A percentile compares a stretch with the other conserved stretches of the same genome.
Conservation (phyloP, 1,140 invertebrate genomes). For the Acyrthosiphon pisum region DNA sequence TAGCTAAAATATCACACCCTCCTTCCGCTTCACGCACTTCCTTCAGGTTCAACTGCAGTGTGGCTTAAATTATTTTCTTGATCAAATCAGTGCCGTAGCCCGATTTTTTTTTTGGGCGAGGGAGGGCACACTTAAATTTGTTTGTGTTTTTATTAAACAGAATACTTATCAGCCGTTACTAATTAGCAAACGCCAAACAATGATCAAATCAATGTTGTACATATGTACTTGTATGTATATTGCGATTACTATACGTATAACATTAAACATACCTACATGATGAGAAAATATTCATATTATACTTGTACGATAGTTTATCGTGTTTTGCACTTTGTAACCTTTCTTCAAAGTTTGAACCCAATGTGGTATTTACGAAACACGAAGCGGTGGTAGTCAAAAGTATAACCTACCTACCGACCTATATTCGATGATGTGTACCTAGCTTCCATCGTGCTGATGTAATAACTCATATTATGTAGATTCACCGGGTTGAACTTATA, state of each 20-base stretch:
- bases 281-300: background rate
- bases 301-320: background rate
- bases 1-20: too few species aligned
- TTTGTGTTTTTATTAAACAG: too few species aligned
- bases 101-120: too few species aligned
- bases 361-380: background rate
- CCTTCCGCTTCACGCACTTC: too few species aligned
- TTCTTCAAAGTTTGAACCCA: background rate
- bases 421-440: background rate
- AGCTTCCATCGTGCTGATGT: background rate
- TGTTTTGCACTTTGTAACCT: background rate
- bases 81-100: too few species aligned
- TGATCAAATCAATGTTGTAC: too few species aligned
- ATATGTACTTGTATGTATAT: background rate
- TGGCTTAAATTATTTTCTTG: too few species aligned
- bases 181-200: too few species aligned
- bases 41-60: too few species aligned
- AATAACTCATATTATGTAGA: background rate
- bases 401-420: too few species aligned
- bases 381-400: background rate
- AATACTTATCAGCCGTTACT: too few species aligned
- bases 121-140: too few species aligned
- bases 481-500: background rate
- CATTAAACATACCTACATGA: background rate
- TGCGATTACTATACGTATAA: background rate